Conservation (phyloP, 2,113 vertebrate genomes). For the Corythaeola cristata region DNA sequence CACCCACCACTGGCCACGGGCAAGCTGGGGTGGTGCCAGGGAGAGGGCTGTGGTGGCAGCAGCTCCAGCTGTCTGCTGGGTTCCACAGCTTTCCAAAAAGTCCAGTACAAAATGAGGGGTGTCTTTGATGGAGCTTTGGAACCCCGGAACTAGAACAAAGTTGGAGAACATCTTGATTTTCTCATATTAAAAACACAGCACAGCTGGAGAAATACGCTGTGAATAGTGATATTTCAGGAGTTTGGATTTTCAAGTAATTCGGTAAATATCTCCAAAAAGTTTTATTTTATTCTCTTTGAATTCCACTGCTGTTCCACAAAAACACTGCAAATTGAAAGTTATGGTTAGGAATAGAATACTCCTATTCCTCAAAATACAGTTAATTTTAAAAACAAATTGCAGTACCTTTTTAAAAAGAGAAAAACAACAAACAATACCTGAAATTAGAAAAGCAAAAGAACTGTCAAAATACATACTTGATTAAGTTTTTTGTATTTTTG, state of each 20-base stretch:
- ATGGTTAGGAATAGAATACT: not conserved
- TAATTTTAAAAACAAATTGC: not conserved
- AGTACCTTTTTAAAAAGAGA: not conserved
- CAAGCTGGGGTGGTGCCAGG: not conserved
- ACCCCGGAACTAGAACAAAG: not conserved
- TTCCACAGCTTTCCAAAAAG: fast-evolving
- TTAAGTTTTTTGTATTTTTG: not conserved
- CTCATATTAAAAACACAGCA: not conserved
- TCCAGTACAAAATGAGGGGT: fast-evolving
- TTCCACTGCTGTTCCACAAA: not conserved
- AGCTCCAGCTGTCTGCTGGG: not conserved
- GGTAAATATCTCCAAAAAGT: not conserved
- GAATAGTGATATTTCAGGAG: not conserved
- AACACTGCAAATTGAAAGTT: not conserved
- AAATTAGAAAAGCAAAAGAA: not conserved
- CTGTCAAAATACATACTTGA: not conserved
- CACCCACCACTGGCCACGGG: not conserved
- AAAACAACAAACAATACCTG: not conserved
- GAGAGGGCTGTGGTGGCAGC: not conserved
- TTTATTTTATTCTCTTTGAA: not conserved
- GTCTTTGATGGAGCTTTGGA: not conserved
- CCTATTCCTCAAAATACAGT: not conserved
- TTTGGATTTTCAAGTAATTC: not conserved
- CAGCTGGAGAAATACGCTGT: not conserved
- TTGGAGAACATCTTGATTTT: not conserved